These are phyloP conservation scores for Napeogenes inachia DNA, from an alignment of 2,888 invertebrate genomes.

Conservation along the genomic window DNA sequence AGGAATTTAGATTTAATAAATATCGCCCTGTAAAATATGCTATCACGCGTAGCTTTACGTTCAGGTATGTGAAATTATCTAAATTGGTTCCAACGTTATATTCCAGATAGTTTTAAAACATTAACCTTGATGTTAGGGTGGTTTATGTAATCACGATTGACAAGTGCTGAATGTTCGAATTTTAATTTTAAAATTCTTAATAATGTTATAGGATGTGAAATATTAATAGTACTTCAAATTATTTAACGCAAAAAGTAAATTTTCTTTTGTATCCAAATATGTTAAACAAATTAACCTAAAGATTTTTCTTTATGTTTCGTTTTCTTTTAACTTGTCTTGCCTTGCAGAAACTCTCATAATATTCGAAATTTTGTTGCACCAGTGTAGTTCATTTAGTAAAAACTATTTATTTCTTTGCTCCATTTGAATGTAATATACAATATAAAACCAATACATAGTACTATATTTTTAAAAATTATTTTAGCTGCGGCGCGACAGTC, in stretches of 20 bases:
- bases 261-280: background rate
- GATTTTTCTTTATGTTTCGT: background rate
- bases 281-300: background rate
- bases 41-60: conserved; percentile 82
- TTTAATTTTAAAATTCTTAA: background rate
- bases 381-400: no score
- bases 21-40: conserved; percentile 73
- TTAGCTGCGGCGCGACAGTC: conserved; percentile 68
- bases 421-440: background rate
- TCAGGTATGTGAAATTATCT: conserved; percentile 73
- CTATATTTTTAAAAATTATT: conserved; percentile 10
- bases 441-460: conserved; percentile 18
- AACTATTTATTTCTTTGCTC: no score
- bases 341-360: no score
- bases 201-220: background rate
- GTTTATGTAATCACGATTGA: conserved; percentile 77
- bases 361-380: no score
- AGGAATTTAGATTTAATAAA: conserved; percentile 41
- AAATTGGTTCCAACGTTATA: conserved; percentile 7
- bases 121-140: conserved; percentile 51
- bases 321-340: no score
- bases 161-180: conserved; percentile 36
- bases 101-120: conserved; percentile 33
- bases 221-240: no score
- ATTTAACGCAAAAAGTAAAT: background rate